Conservation (phyloP, 2,888 invertebrate genomes). For the Halictus ligatus region DNA sequence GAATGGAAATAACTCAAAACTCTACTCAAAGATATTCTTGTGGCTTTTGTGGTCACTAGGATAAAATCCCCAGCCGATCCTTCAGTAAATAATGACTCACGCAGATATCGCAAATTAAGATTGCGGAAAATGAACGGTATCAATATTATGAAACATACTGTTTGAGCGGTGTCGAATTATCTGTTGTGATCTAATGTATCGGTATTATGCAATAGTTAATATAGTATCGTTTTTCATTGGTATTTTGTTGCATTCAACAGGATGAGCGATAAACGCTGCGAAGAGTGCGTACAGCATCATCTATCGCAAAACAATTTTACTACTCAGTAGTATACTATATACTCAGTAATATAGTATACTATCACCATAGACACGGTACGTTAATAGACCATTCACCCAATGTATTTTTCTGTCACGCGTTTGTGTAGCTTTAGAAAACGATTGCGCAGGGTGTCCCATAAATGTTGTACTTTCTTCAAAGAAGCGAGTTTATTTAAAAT, state of each 20-base stretch:
- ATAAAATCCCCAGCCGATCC: slow-evolving; percentile 12
- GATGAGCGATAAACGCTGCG: background rate
- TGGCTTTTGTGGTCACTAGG: slow-evolving; percentile 8
- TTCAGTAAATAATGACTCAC: slow-evolving; percentile 4
- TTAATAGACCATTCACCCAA: no score
- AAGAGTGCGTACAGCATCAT: background rate
- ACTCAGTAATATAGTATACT: no score
- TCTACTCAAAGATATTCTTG: slow-evolving; percentile 1
- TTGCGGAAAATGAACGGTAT: background rate
- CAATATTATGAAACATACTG: background rate
- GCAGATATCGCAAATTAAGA: background rate
- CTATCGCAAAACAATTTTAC: background rate
- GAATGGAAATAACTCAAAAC: slow-evolving; percentile 5
- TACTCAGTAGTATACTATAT: background rate
- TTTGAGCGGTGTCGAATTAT: background rate
- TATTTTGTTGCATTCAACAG: background rate
- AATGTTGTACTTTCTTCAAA: no score
- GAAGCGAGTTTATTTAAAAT: no score
- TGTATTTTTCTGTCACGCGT: no score
- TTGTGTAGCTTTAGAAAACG: no score
- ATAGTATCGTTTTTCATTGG: background rate
- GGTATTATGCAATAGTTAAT: background rate
- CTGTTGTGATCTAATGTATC: background rate
- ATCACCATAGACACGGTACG: no score
- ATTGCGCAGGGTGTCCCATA: no score